phyloP scores from a whole-genome alignment of 2,888 invertebrate genomes.

The Dolichomitus sp. region DNA sequence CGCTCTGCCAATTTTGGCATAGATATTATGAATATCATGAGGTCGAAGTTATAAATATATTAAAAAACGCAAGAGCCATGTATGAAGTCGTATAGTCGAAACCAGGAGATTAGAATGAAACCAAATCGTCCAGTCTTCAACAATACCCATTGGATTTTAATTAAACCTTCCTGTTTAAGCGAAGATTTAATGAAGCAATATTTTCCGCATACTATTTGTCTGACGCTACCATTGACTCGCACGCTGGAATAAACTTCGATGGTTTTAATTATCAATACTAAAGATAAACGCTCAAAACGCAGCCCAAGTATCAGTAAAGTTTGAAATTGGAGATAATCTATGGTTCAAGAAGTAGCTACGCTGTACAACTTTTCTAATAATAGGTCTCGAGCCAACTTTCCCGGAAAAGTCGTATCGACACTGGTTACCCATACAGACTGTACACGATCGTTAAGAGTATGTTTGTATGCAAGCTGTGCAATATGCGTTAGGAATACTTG shows the following conservation, averaged over 20 bases:
- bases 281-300: background rate
- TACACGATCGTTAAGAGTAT: constrained; percentile 20
- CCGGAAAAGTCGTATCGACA: constrained; percentile 52
- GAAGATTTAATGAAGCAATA: too few species aligned
- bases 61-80: too few species aligned
- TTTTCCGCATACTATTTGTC: too few species aligned
- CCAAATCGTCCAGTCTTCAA: too few species aligned
- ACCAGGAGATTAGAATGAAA: too few species aligned
- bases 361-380: constrained; percentile 7
- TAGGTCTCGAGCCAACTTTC: constrained; percentile 51
- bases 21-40: too few species aligned
- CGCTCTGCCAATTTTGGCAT: too few species aligned
- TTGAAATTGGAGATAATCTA: background rate
- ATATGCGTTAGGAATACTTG: constrained; percentile 5
- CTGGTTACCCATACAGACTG: constrained; percentile 33
- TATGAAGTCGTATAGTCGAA: too few species aligned
- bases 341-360: constrained; percentile 2
- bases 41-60: too few species aligned
- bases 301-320: background rate
- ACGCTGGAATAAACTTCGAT: background rate
- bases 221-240: background rate
- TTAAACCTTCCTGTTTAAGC: too few species aligned
- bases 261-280: constrained; percentile 1
- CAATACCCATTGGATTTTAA: too few species aligned
- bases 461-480: constrained; percentile 47